A percentile compares a stretch with the other conserved stretches of the same genome.
These are phyloP conservation scores for Calephelis virginiensis DNA, from an alignment of 1,140 invertebrate species.

Conservation along the genomic window DNA sequence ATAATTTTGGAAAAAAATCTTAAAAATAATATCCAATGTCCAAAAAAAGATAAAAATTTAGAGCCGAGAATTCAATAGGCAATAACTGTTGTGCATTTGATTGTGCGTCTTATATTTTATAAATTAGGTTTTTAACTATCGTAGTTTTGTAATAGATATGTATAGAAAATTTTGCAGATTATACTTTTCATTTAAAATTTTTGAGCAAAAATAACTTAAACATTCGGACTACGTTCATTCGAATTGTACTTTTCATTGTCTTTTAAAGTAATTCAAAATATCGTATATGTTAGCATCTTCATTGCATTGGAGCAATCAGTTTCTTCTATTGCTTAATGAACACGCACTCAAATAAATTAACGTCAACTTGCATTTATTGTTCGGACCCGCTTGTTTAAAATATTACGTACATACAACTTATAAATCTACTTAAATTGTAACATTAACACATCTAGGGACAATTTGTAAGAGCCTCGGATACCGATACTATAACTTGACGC, in stretches of 20 bases:
- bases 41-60: background rate
- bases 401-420: constrained; percentile 15
- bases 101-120: background rate
- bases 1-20: background rate
- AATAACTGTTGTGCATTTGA: constrained; percentile 10
- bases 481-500: constrained; percentile 15
- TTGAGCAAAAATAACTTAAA: no score
- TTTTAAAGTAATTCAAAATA: background rate
- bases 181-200: no score
- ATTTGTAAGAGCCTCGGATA: constrained; percentile 38
- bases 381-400: constrained; percentile 16
- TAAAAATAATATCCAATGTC: background rate
- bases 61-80: constrained; percentile 7
- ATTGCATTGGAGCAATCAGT: background rate
- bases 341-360: background rate
- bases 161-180: no score
- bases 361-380: constrained; percentile 3
- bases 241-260: no score
- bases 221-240: no score
- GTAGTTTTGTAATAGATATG: no score
- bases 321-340: constrained; percentile 7
- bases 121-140: background rate
- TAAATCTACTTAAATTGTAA: constrained; percentile 20
- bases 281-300: background rate
- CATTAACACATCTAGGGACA: constrained; percentile 35